Conservation (phyloP, 2,797 vertebrate species). For the Alosa sapidissima region DNA sequence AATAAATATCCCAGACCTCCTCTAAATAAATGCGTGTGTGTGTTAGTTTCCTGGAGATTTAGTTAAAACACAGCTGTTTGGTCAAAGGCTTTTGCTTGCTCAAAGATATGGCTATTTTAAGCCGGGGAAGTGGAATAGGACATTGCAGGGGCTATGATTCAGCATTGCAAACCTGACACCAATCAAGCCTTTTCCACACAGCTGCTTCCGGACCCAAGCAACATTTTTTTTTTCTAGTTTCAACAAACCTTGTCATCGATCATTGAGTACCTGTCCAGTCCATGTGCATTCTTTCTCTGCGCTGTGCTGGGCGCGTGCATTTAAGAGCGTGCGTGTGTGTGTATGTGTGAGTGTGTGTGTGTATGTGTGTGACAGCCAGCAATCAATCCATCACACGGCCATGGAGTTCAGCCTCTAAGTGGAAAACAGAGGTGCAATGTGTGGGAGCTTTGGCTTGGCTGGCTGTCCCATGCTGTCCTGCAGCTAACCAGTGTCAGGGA, state of each 20-base stretch:
- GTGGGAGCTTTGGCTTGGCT: background rate
- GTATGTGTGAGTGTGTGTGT: background rate
- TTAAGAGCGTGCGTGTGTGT: background rate
- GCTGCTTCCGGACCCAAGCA: background rate
- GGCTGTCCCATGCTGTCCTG: background rate
- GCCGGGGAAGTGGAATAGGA: background rate
- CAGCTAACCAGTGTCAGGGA: background rate
- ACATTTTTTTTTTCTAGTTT: background rate
- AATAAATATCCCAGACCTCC: constrained; percentile 11
- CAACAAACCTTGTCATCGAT: constrained; percentile 21
- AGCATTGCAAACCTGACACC: constrained; percentile 18
- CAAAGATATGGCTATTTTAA: constrained; percentile 20
- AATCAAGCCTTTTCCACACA: constrained; percentile 16
- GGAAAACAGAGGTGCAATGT: constrained; percentile 1
- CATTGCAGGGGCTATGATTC: background rate
- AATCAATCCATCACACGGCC: constrained; percentile 17
- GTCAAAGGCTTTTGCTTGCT: constrained; percentile 21
- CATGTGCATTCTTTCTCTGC: background rate
- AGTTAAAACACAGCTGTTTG: constrained; percentile 22
- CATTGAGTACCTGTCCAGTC: background rate
- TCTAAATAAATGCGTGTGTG: constrained; percentile 19
- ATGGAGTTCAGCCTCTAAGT: background rate
- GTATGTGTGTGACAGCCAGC: background rate
- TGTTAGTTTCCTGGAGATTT: constrained; percentile 4
- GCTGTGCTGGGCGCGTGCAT: background rate